Conservation (phyloP, 2,797 vertebrate species). For the Glyptemys insculpta region DNA sequence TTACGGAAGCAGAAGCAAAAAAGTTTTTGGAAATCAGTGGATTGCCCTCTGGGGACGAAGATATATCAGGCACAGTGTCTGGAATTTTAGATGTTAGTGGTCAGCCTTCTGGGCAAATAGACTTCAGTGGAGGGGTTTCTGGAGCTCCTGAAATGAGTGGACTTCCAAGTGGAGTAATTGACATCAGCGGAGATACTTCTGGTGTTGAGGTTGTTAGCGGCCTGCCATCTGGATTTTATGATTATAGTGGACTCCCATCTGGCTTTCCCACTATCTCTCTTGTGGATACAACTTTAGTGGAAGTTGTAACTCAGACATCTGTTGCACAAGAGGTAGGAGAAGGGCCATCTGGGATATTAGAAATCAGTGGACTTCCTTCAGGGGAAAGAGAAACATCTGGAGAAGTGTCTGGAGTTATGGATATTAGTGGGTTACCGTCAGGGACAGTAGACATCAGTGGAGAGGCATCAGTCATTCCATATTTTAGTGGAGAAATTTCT, state of each 20-base stretch:
- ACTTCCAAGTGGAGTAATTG: constrained; percentile 78
- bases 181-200: constrained; percentile 77
- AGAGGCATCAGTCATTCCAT: constrained; percentile 74
- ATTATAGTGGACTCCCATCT: constrained; percentile 79
- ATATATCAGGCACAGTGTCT: constrained; percentile 71
- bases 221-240: constrained; percentile 78
- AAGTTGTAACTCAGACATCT: constrained; percentile 77
- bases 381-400: constrained; percentile 79
- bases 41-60: constrained; percentile 77
- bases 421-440: constrained; percentile 78
- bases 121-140: constrained; percentile 78
- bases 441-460: constrained; percentile 67
- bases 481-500: constrained; percentile 80
- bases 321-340: constrained; percentile 86
- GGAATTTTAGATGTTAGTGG: constrained; percentile 80
- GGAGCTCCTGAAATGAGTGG: constrained; percentile 75
- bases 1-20: constrained; percentile 80
- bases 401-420: constrained; percentile 77
- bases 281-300: constrained; percentile 80
- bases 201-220: constrained; percentile 77
- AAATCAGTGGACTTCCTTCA: constrained; percentile 81
- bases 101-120: constrained; percentile 78
- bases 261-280: constrained; percentile 81
- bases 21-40: constrained; percentile 81
- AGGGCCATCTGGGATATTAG: constrained; percentile 83